These are phyloP conservation scores for Callyntrura guangdongensis DNA, from an alignment of 2,888 invertebrate genomes.

Conservation along the genomic window DNA sequence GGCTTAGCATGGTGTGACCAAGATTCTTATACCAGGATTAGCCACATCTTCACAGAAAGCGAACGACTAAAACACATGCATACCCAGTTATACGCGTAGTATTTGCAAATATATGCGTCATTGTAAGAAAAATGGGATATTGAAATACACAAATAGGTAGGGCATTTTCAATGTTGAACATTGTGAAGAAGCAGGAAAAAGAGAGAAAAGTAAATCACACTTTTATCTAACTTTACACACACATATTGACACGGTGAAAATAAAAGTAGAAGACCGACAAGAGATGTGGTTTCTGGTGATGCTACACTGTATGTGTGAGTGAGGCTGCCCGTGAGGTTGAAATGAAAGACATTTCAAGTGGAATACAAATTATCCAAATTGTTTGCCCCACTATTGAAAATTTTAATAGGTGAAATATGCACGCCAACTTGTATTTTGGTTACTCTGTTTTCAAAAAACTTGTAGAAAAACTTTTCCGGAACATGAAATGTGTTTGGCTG, in stretches of 20 bases:
- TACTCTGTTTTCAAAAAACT: background rate
- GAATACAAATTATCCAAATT: slow-evolving; percentile 59
- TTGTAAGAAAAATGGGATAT: background rate
- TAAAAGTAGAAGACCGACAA: background rate
- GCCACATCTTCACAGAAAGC: slow-evolving; percentile 69
- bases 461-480: too few relatives aligned
- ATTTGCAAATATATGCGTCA: background rate
- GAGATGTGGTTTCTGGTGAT: background rate
- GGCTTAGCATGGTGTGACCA: slow-evolving; percentile 84
- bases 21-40: slow-evolving; percentile 81
- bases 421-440: background rate
- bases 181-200: slow-evolving; percentile 25
- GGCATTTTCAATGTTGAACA: background rate
- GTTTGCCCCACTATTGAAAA: slow-evolving; percentile 43
- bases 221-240: slow-evolving; percentile 25
- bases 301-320: background rate
- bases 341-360: slow-evolving; percentile 63
- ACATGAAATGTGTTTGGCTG: background rate
- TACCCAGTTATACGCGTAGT: slow-evolving; percentile 27
- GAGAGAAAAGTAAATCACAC: slow-evolving; percentile 51
- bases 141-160: background rate
- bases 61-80: background rate
- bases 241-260: slow-evolving; percentile 11
- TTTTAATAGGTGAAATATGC: slow-evolving; percentile 60
- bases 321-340: background rate